Evolutionary conservation across 2,797 vertebrate genomes (phyloP), one percentile per base, ranked within the genome.

Genomic region (Heliangelus exortis): DNA sequence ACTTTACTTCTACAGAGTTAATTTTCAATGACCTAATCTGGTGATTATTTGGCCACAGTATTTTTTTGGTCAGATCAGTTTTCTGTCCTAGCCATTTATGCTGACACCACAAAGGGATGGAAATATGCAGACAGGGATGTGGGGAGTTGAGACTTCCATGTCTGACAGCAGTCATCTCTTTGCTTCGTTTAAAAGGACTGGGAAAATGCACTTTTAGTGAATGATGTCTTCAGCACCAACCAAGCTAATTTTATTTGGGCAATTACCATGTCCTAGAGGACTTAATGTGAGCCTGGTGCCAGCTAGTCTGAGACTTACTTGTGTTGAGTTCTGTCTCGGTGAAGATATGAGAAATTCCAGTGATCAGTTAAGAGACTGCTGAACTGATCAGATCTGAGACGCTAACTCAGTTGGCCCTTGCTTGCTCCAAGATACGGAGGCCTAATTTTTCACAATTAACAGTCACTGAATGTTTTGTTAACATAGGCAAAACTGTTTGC

Each of bases 261-360:
- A 93, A 94, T 94, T 92, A 96, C 61, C 71, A 14, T 91, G 63
- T 93, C 91, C 92, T 92, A 71, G 74, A 91, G 89, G 91, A 96
- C 77, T 93, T 94, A 94, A 88, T 96, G 90, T 87, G 63, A 90
- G 53, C 55, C 57, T 96, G 95, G 93, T 97, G 93, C 95, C 95
- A 95, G 77, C 77, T 93, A 94, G 95, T 95, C 95, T 96, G 89
- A 94, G 80, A 75, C 80, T 88, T 89, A 61, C 66, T 91, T 87
- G 36, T 3, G 5, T 90, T 94, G 85, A 87, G 87, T 90, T 91
- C 79, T 92, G 43, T 93, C 80, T 92, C 57, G 55, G 63, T 91
- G 26, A 82, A 95, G 87, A 92, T 86, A 94, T 48, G 92, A 96
- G 83, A 87, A 93, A 90, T 88, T 81, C 80, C 73, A 71, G 89